Base-by-base conservation (phyloP, 2,113 vertebrate genomes). In the Pleuronectes platessa region DNA sequence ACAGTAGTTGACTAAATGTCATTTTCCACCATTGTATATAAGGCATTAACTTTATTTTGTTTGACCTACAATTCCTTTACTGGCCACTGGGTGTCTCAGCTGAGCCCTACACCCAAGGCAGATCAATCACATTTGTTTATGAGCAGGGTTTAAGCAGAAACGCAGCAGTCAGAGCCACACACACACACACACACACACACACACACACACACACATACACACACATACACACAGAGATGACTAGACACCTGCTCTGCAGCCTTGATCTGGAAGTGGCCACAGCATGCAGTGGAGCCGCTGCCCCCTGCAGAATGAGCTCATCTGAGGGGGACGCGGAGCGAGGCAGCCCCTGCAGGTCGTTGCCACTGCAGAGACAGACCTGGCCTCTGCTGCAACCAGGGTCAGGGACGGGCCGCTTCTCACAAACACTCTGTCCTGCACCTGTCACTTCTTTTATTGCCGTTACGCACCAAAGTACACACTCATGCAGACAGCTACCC, bases 301-400 rank as follows among this genome's bases (percentile, higher is more conserved):
- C 78, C 80, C 81, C 84, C 90, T 90, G 92, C 92, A 93, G 86
- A 86, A 93, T 93, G 91, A 94, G 89, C 88, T 94, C 93, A 94
- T 93, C 84, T 78, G 77, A 81, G 64, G 70, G 64, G 81, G 80
- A 78, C 3, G 13, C 0, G 37, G 61, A 15, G 37, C 15, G 21
- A 71, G 67, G 59, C 72, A 71, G 72, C 2, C 67, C 85, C 72
- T 89, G 88, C 79, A 75, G 79, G 69, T 89, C 79, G 73, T 76
- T 63, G 78, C 83, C 88, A 85, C 84, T 90, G 90, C 92, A 88
- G 89, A 91, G 86, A 71, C 83, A 72, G 73, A 75, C 61, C 76
- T 55, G 84, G 68, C 64, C 67, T 60, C 12, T 15, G 24, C 63
- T 51, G 49, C 63, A 37, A 51, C 18, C 23, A 12, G 81, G 88